Conservation (phyloP, 2,113 vertebrate species). For the Podilymbus podiceps region DNA sequence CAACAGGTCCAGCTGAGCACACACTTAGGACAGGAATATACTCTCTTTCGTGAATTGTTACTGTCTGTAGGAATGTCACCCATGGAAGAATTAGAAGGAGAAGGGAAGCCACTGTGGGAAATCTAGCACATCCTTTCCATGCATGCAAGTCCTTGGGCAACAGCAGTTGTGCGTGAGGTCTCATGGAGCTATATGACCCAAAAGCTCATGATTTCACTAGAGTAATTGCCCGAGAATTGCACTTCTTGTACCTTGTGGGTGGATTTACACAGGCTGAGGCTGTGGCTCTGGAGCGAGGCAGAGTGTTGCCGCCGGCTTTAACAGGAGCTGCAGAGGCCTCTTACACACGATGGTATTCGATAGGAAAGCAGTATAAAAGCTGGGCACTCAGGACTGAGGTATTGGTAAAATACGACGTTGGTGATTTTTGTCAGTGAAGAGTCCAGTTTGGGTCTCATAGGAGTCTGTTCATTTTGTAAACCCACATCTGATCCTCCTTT, state of each 20-base stretch:
- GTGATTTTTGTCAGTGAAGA: not conserved
- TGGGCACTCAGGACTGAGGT: not conserved
- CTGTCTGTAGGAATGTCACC: no score
- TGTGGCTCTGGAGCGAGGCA: accelerated
- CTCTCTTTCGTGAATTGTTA: no score
- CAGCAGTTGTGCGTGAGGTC: not conserved
- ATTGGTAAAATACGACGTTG: accelerated
- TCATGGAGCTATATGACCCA: not conserved
- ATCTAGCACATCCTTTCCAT: not conserved
- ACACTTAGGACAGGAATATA: no score
- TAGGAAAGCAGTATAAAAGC: not conserved
- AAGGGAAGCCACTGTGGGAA: no score
- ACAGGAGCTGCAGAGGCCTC: not conserved
- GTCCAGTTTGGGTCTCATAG: not conserved
- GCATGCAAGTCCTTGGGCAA: not conserved
- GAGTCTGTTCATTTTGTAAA: not conserved
- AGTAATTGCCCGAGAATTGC: not conserved
- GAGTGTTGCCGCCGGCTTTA: not conserved
- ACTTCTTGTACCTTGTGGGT: not conserved
- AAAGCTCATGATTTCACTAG: not conserved
- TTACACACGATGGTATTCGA: not conserved
- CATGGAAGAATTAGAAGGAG: no score
- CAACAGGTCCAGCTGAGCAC: no score
- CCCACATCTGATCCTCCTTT: not conserved
- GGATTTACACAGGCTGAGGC: not conserved